These are phyloP conservation scores for Agrochola lota DNA, from an alignment of 2,888 invertebrate species.

Conservation along the genomic window DNA sequence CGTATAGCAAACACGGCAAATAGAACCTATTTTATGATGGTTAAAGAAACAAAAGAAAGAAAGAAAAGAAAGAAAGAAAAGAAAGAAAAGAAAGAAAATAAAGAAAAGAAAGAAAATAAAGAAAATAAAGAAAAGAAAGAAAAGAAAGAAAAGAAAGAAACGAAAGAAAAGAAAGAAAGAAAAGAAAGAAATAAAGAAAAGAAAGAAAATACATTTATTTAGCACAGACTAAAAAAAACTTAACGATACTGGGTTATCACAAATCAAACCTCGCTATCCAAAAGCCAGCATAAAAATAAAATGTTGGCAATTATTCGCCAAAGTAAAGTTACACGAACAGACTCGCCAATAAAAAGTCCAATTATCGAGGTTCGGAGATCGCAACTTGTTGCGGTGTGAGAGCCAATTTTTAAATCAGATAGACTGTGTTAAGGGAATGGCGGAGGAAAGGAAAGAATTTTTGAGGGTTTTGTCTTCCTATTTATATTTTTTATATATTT, in stretches of 20 bases:
- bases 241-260: too few species aligned
- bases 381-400: conserved; percentile 67
- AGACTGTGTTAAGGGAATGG: conserved; percentile 53
- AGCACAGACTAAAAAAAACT: too few species aligned
- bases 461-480: neutral
- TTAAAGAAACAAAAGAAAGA: too few species aligned
- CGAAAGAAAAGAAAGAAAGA: too few species aligned
- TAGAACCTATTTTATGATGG: neutral
- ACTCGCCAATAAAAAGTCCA: conserved; percentile 67
- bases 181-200: too few species aligned
- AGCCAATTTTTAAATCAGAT: conserved; percentile 62
- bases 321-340: conserved; percentile 52
- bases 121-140: too few species aligned
- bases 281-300: conserved; percentile 45
- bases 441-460: neutral
- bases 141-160: too few species aligned
- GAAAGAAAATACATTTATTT: too few species aligned
- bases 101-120: too few species aligned
- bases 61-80: too few species aligned
- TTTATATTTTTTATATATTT: too few species aligned
- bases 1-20: neutral
- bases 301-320: conserved; percentile 47
- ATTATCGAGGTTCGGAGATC: conserved; percentile 61
- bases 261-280: conserved; percentile 12
- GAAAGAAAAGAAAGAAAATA: too few species aligned